Base-by-base conservation (phyloP, 2,113 vertebrate species). In the Paralichthys olivaceus region DNA sequence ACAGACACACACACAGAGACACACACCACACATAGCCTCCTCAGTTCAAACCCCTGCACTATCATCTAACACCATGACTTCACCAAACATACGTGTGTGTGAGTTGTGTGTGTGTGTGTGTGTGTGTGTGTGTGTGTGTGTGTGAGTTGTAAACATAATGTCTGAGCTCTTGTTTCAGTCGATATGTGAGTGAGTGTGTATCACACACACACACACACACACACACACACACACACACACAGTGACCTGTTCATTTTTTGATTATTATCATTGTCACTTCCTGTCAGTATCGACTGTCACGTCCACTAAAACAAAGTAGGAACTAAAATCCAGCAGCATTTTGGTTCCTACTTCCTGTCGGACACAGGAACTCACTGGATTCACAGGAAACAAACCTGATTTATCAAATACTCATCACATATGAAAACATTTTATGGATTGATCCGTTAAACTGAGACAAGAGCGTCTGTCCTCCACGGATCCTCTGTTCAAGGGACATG, bases 81-180 rank as follows among this genome's bases (percentile, higher is more conserved):
- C 85, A 87, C 74, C 63, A 5, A 29, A 26, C 25, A 0, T 14
- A 45, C 19, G 28, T 40, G 37, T 64, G 69, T 43, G 61, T 55
- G 34, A 54, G 25, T 57, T 14, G 43, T 45, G 43, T 45, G 43
- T 45, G 43, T 45, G 43, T 15, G 43, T 45, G 43, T 45, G 13
- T 45, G 28, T 66, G 47, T 64, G 69, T 60, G 64, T 63, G 68
- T 29, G 29, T 63, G 74, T 72, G 63, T 69, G 29, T 72, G 62
- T 63, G 32, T 65, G 47, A 45, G 34, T n/a, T 80, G 58, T n/a
- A 34, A 19, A 37, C 26, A 28, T 37, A 45, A 4, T 0, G 5
- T 73, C 75, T 82, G 62, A 83, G 71, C 68, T 85, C 80, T 71
- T 1, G 60, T 87, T 87, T 85, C 84, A 83, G 84, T 85, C 84